Evolutionary conservation across 2,113 vertebrate genomes (phyloP).

Genomic region (Sinocyclocheilus anophthalmus): DNA sequence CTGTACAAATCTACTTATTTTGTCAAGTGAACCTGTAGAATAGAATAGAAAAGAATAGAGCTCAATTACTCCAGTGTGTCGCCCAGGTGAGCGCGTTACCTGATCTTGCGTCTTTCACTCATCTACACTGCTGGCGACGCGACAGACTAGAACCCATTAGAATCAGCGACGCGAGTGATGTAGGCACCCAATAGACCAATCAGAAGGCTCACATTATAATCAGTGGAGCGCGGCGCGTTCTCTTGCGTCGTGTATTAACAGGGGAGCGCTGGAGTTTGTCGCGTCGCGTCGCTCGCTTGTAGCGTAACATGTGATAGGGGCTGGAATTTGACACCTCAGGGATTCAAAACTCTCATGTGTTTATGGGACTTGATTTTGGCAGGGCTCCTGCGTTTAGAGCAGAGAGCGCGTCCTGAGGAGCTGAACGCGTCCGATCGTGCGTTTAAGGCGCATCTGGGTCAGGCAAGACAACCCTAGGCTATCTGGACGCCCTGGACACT

Average conservation of each 20-base stretch:
- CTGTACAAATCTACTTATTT: not conserved
- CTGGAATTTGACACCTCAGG: constrained; percentile 54
- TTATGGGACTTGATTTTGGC: constrained; percentile 35
- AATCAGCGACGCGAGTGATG: not conserved
- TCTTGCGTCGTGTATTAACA: not conserved
- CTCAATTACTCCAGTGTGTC: not conserved
- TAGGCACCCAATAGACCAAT: not conserved
- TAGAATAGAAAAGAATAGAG: not conserved
- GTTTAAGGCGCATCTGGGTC: not conserved
- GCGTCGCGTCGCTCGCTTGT: constrained; percentile 36
- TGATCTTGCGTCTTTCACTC: not conserved
- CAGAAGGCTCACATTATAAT: not conserved
- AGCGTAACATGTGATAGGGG: constrained; percentile 53
- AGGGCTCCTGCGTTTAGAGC: constrained; percentile 46
- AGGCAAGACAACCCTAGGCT: not conserved
- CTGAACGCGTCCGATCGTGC: not conserved
- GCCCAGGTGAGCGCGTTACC: constrained; percentile 1
- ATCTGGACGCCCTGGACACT: constrained; percentile 32
- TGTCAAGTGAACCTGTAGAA: not conserved
- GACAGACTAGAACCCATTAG: no score
- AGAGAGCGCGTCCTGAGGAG: not conserved
- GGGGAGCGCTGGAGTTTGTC: not conserved
- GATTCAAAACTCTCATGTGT: constrained; percentile 50
- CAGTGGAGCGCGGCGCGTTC: not conserved
- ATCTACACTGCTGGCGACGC: no score